Base-by-base conservation (phyloP, 2,888 invertebrate species). In the Lithophane leautieri region DNA sequence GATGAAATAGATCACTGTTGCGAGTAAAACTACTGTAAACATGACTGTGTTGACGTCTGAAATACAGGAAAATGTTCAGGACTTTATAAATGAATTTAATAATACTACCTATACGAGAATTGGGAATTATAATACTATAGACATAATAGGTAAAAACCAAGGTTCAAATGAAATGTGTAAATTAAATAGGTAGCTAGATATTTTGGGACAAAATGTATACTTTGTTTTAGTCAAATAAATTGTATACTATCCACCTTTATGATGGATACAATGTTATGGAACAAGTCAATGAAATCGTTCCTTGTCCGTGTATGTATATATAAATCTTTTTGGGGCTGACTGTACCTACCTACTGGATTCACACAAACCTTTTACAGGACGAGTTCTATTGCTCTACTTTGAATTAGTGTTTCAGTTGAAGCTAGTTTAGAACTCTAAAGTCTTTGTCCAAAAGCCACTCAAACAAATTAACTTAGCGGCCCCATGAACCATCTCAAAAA, bases 61-160 rank as follows among this genome's bases (percentile, higher is more conserved):
- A 84, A 82, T 83, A 83, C 77, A 88, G 90, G 90, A 89, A 87
- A 91, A 90, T 83, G 63, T 63, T 68, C 40, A 75, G 58, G 62
- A 65, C 34, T 73, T 78, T 67, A 70, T 77, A 11, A 58, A 83
- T 73, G 52, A 77, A 85, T 81, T 81, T 71, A 61, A 54, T 73
- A 71, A 78, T 63, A 56, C 40, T 52, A 16, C 14, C 6, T 63
- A 14, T 11, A 34, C 28, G 54, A 16, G 34, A 40, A 42, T n/a
- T 34, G 50, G 22, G 42, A 25, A 34, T 16, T 34, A 25, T 56
- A 28, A 42, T 40, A 28, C 19, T 50, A 25, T 40, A 42, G 19
- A 52, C 28, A 16, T 0, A 62, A 54, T 16, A n/a, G 16, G 22
- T 8, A 61, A 25, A 70, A 16, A 65, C 7, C 25, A 65, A 22